Base-by-base conservation (phyloP, 2,888 invertebrate species). In the Pharmacophagus antenor region DNA sequence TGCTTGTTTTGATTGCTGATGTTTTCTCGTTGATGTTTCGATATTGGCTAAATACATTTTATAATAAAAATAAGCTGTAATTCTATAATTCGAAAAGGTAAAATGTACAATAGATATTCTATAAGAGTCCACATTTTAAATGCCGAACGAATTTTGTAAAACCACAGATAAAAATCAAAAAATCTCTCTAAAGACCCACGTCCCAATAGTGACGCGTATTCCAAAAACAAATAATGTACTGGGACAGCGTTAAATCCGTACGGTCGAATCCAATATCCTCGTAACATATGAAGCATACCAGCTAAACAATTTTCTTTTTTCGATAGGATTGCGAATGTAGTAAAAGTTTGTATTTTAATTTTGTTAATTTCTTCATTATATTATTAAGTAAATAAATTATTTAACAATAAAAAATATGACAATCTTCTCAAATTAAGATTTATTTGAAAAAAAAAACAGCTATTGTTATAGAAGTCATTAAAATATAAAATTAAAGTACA, bases 201-300 rank as follows among this genome's bases (percentile, higher is more conserved):
- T 44, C 42, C 17, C 6, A 7, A 7, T 44, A 18, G 42, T 18
- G 18, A 44, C 15, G 42, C n/a, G n/a, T 49, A 49, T 23, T 15
- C 2, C 8, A 25, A 15, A 17, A 8, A 1, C 49, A 18, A 49
- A 23, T 49, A 49, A 23, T 17, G 42, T 44, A 44, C 17, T 20
- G 18, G 8, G 42, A 18, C 42, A 44, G 18, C 42, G 42, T 44
- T 37, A 44, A 44, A 44, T 44, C 42, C 18, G 42, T 12, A 15
- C 18, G 31, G 27, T 18, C 50, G 31, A 50, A 50, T 50, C 50
- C 31, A 50, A 50, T 50, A 25, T 50, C 50, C 50, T 50, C 18
- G 7, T 18, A 4, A 4, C 17, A 46, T 22, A 21, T 46, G 3
- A 18, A 20, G 20, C 18, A 20, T 44, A 8, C 10, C n/a, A 5